Conservation (phyloP, 2,797 vertebrate species). For the Molossus alvarezi region DNA sequence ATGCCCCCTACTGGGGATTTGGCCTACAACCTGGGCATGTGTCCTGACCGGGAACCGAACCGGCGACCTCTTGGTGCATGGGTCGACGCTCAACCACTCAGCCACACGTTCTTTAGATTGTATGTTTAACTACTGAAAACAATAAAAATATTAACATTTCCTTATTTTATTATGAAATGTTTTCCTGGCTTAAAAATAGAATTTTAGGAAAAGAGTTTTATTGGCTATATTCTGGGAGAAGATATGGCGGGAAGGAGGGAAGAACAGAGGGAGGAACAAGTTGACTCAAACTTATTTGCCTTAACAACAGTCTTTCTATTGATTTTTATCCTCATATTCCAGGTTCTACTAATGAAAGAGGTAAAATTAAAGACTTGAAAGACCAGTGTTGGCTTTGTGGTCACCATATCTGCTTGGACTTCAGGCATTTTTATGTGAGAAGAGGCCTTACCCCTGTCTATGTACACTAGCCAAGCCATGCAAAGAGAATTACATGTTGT, state of each 20-base stretch:
- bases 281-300: not conserved
- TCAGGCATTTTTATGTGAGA: not conserved
- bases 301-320: not conserved
- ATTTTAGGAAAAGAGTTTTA: not conserved
- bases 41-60: too few relatives aligned
- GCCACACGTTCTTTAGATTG: not conserved
- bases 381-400: not conserved
- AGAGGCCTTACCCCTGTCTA: not conserved
- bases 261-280: not conserved
- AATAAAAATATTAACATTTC: not conserved
- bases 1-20: too few relatives aligned
- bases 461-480: not conserved
- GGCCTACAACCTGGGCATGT: too few relatives aligned
- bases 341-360: not conserved
- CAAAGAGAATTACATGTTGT: not conserved
- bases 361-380: not conserved
- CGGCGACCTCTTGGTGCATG: too few relatives aligned
- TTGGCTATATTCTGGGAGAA: not conserved
- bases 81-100: too few relatives aligned
- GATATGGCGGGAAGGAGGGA: not conserved
- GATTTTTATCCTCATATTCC: slow-evolving; percentile 7
- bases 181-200: not conserved
- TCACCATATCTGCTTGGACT: not conserved
- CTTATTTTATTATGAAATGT: slow-evolving; percentile 50
- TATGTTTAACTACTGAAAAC: not conserved